Evolutionary conservation across 2,113 vertebrate genomes (phyloP).

Genomic region (Entelurus aequoreus): DNA sequence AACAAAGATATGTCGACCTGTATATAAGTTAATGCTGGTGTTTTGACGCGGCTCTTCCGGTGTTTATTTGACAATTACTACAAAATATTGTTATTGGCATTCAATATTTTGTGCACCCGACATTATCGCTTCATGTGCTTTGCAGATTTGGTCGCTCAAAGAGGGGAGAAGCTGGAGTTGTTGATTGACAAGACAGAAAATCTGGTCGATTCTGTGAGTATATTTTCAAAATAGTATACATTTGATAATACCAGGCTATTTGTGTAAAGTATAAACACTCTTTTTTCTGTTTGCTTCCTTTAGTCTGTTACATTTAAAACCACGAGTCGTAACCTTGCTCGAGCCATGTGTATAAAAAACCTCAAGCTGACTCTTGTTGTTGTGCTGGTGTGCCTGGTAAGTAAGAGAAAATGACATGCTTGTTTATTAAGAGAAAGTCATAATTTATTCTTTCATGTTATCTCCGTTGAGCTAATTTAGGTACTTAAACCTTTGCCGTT

Average conservation of each 20-base stretch:
- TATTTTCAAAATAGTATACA: background rate
- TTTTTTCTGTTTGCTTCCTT: background rate
- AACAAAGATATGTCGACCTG: too few species aligned
- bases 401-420: conserved; percentile 40
- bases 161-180: conserved; percentile 94
- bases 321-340: conserved; percentile 93
- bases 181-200: conserved; percentile 98
- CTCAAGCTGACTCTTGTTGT: conserved; percentile 91
- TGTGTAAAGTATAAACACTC: background rate
- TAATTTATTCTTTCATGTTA: background rate
- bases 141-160: conserved; percentile 92
- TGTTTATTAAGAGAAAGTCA: background rate
- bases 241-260: background rate
- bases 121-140: conserved; percentile 13
- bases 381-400: conserved; percentile 79
- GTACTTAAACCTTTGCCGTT: too few species aligned
- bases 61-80: too few species aligned
- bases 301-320: conserved; percentile 98
- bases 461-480: too few species aligned
- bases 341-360: conserved; percentile 99
- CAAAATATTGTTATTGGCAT: background rate
- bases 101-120: background rate
- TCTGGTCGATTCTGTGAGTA: conserved; percentile 94
- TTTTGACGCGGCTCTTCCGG: too few species aligned
- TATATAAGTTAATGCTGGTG: too few species aligned